Base-by-base conservation (phyloP, 2,797 vertebrate species). In the Parauchenoglanis ngamensis region DNA sequence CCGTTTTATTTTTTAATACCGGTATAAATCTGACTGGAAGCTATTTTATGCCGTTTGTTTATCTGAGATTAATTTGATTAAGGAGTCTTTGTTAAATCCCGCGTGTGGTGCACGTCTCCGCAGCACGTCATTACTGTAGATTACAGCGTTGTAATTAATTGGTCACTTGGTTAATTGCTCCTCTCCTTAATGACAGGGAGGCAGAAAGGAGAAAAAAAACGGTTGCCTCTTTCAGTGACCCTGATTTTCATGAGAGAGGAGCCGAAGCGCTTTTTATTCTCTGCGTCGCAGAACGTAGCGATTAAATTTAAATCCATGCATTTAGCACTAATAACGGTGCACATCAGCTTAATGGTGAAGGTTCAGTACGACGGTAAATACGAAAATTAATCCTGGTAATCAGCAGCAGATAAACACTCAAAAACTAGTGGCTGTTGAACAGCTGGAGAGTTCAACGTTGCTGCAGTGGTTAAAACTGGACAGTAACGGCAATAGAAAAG, bases 31-130 rank as follows among this genome's bases (percentile, higher is more conserved):
- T 92, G 90, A 93, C 93, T 94, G 89, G 92, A 91, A 95, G 93
- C 91, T 90, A 91, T 93, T 95, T 93, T 90, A 89, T 91, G 92
- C 93, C 89, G 89, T 92, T 94, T 95, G 94, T 95, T 95, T 95
- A 96, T 95, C 93, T 93, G 88, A 93, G 93, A 95, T 94, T 94
- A 94, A 95, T 95, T 94, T 92, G 94, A 95, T 95, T 94, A 95
- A 93, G 94, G 93, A 92, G 91, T 93, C 93, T 93, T 94, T 93
- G 80, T 82, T 67, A 94, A 94, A 93, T 94, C 93, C 92, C 73
- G 79, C 87, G 91, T 92, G 91, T 88, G 91, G 92, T 93, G 92
- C 86, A 89, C 92, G 93, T 94, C 93, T 92, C 89, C 90, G 78
- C 90, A 92, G 93, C 82, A 89, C 89, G 91, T 94, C 88, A 91